Percentiles rank a stretch among this genome's conserved stretches.
phyloP scores from a whole-genome alignment of 1,140 invertebrate species.

The Ectropis grisescens region DNA sequence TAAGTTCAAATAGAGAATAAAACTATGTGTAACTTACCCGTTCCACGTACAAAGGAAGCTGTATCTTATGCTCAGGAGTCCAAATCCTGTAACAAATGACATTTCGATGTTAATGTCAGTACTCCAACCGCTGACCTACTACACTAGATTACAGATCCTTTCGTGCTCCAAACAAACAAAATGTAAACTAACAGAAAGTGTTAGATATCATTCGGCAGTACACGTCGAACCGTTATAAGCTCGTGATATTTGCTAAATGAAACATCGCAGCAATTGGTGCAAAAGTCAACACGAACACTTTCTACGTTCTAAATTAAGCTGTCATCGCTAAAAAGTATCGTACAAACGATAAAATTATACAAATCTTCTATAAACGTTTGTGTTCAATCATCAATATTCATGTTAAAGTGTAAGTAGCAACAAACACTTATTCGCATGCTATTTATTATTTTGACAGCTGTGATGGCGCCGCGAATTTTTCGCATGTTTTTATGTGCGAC shows the following conservation, averaged over 20 bases:
- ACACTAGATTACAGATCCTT: no score
- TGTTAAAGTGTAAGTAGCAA: slow-evolving; percentile 2
- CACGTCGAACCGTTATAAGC: background rate
- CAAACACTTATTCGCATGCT: no score
- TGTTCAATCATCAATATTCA: slow-evolving; percentile 14
- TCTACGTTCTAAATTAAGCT: slow-evolving; percentile 20
- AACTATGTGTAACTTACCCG: slow-evolving; percentile 8
- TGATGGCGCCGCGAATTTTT: no score
- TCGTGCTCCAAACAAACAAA: no score
- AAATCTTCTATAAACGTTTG: slow-evolving; percentile 10
- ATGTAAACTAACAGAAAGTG: no score
- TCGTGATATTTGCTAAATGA: background rate
- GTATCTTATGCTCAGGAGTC: slow-evolving; percentile 5
- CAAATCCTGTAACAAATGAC: slow-evolving; percentile 19
- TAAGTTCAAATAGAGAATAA: no score
- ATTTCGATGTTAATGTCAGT: background rate
- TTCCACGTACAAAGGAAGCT: no score
- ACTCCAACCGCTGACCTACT: no score
- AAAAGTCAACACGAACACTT: slow-evolving; percentile 27
- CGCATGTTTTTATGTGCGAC: no score
- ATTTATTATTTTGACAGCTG: no score
- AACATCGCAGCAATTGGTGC: slow-evolving; percentile 8
- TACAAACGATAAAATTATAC: slow-evolving; percentile 9
- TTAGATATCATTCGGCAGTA: no score
- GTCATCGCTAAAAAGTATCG: slow-evolving; percentile 8